phyloP scores from a whole-genome alignment of 2,113 vertebrate species.

The Carollia perspicillata region DNA sequence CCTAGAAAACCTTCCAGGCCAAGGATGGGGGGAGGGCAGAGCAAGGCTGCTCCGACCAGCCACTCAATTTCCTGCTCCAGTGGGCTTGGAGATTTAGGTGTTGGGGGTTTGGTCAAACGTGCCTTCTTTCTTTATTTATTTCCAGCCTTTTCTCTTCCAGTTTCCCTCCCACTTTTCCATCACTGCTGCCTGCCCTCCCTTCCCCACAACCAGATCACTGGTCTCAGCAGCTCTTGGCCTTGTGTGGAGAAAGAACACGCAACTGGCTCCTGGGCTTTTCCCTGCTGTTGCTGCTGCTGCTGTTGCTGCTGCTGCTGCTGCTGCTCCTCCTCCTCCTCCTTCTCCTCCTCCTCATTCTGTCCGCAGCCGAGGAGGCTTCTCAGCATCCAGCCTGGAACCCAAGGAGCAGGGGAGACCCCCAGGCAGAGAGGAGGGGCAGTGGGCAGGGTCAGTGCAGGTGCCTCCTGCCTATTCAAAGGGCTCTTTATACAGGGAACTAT shows the following conservation, averaged over 20 bases:
- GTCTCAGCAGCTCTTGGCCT: not conserved
- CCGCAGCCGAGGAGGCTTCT: not conserved
- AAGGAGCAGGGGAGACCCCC: not conserved
- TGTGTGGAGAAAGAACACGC: not conserved
- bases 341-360: not conserved
- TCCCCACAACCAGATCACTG: constrained; percentile 22
- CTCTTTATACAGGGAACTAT: constrained; percentile 11
- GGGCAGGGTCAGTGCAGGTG: not conserved
- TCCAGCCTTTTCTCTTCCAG: not conserved
- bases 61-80: constrained; percentile 24
- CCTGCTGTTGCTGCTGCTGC: not conserved
- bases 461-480: not conserved
- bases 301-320: not conserved
- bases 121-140: constrained; percentile 27
- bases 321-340: not conserved
- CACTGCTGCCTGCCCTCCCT: not conserved
- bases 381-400: accelerated
- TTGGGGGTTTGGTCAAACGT: constrained; percentile 33
- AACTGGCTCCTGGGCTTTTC: not conserved
- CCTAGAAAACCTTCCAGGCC: constrained; percentile 2
- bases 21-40: not conserved
- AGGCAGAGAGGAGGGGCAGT: not conserved
- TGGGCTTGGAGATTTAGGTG: constrained; percentile 26
- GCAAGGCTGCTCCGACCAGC: not conserved
- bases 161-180: not conserved